These are phyloP conservation scores for Lasioglossum oenotherae DNA, from an alignment of 2,888 invertebrate genomes.

Conservation along the genomic window DNA sequence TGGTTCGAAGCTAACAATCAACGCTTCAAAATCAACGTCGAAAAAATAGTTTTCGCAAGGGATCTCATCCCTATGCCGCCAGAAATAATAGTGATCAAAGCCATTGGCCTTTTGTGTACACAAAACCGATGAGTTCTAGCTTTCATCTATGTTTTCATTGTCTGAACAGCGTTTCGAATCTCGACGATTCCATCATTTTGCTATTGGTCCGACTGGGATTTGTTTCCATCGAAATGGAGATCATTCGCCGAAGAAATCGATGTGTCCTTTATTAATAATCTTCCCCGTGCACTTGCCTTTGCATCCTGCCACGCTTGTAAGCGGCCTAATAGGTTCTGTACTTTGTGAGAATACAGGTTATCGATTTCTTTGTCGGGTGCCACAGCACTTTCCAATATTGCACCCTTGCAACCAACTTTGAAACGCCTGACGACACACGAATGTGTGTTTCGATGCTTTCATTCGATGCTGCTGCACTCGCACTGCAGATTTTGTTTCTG, in stretches of 20 bases:
- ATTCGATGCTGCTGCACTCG: conserved; percentile 20
- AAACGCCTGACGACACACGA: conserved; percentile 57
- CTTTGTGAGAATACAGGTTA: conserved; percentile 56
- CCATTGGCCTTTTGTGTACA: neutral
- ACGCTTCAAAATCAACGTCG: neutral
- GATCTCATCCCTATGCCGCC: neutral
- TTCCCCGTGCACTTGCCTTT: conserved; percentile 20
- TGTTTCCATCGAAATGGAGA: neutral
- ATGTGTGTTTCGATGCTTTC: no score
- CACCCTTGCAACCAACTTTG: conserved; percentile 52
- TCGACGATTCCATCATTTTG: neutral
- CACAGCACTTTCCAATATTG: conserved; percentile 55
- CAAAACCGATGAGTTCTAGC: neutral
- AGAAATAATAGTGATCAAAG: neutral
- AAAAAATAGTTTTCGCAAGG: neutral
- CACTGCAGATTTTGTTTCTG: neutral
- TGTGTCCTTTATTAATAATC: conserved; percentile 38
- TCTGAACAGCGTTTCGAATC: neutral
- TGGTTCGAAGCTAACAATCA: neutral
- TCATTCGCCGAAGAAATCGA: conserved; percentile 17
- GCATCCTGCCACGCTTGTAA: conserved; percentile 44
- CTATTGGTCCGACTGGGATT: neutral
- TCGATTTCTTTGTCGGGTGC: conserved; percentile 57
- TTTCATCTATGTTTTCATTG: neutral
- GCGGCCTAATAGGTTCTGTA: conserved; percentile 53